Base-by-base conservation (phyloP, 2,888 invertebrate genomes). In the Drosophila buzzatii region DNA sequence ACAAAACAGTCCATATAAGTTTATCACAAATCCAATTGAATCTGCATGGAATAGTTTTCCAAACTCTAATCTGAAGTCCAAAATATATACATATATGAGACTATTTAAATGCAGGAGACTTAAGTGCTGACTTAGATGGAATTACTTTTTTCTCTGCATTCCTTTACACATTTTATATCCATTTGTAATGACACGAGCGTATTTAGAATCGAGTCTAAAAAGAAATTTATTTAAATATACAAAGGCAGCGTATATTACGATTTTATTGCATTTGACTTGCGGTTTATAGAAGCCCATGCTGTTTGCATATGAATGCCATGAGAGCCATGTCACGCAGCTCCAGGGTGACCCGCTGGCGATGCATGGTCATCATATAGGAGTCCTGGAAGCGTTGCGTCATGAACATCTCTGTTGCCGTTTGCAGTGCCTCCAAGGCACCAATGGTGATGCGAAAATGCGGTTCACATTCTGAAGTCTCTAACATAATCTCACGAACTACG, bases 401-500 rank as follows among this genome's bases (percentile, higher is more conserved):
- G 71, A 94, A 94, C 69, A 93, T 90, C 85, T 94, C 94, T 0
- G 92, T 67, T 2, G 94, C 89, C 79, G 93, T 93, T 78, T 94
- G 94, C 31, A 94, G 63, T 0, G 75, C 76, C 14, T 52, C 62
- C 41, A 75, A 18, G 0, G 75, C 76, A 8, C 37, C 44, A 7
- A 33, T 0, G n/a, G 71, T 71, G 9, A 75, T 49, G 18, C 65
- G 53, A 5, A 20, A n/a, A 0, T 16, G 23, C 0, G 41, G 0
- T 0, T 8, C 0, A 4, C 51, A 51, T 1, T 0, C 1, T 8
- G 12, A 2, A n/a, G 31, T 1, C 2, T 14, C 0, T 4, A 23
- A 0, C 16, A 75, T 9, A 16, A 71, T 33, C 1, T 76, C 71
- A 3, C 76, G 75, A 3, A 75, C 76, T 3, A 75, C 45, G 3